Evolutionary conservation across 2,888 invertebrate species (phyloP), one percentile per base, ranked within the genome.

Genomic region (Gymnoscelis rufifasciata): DNA sequence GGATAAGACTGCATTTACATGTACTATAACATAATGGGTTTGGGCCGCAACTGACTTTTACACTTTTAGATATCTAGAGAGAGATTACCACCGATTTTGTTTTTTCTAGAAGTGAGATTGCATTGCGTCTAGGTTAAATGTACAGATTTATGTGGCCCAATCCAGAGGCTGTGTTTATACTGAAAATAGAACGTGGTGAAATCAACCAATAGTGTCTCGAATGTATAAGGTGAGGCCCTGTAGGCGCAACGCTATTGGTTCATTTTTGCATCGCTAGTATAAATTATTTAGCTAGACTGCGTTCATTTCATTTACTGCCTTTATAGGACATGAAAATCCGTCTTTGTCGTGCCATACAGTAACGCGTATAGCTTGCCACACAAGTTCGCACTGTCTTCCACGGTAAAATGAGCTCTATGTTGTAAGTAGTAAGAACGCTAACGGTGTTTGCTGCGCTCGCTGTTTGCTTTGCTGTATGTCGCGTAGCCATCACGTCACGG

Each of bases 401-500:
- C 33, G 33, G 27, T 19, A 24, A 45, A 50, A 39, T 38, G 38
- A 45, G 26, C 42, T 26, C 24, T 35, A 35, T 38, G 7, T 27
- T 11, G 15, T 43, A 37, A 31, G 24, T 8, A 26, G 27, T 42
- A 50, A n/a, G n/a, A n/a, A n/a, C n/a, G n/a, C n/a, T n/a, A n/a
- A n/a, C n/a, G n/a, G n/a, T n/a, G n/a, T n/a, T n/a, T n/a, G n/a
- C n/a, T n/a, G n/a, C 26, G 24, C 14, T 36, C 36, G 30, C 30
- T 47, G 47, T 47, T 39, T 47, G 44, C 48, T 35, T 56, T 56
- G 45, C 41, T 51, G 53, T 52, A 48, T 41, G 46, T 47, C 41
- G 35, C 47, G 27, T 38, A 37, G 33, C 38, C 52, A 59, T n/a
- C n/a, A n/a, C 48, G 39, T 63, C 54, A 54, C 52, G 54, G 76